These are phyloP conservation scores for Rhamnusium bicolor DNA, from an alignment of 2,888 invertebrate species.

Conservation along the genomic window DNA sequence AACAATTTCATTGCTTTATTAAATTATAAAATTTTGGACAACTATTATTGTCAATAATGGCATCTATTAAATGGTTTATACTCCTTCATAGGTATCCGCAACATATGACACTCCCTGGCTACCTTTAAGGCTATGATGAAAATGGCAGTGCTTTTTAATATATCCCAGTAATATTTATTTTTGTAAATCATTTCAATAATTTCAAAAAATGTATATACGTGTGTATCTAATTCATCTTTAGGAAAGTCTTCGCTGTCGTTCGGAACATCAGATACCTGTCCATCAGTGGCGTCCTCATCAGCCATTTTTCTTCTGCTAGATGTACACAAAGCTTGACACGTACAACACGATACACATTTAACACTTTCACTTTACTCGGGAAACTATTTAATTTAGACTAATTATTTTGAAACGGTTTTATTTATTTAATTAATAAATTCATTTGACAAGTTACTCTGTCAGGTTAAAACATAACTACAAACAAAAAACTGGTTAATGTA, in stretches of 20 bases:
- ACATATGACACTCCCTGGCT: constrained; percentile 54
- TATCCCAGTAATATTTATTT: constrained; percentile 42
- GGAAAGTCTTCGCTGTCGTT: not conserved
- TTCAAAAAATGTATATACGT: constrained; percentile 6
- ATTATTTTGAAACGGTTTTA: not conserved
- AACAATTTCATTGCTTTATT: not conserved
- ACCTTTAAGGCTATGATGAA: constrained; percentile 56
- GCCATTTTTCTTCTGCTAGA: not conserved
- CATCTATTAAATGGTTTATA: constrained; percentile 55
- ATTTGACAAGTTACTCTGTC: not conserved
- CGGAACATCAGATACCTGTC: not conserved
- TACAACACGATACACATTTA: not conserved
- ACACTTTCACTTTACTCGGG: not conserved
- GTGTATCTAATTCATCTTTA: not conserved
- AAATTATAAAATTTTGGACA: constrained; percentile 12
- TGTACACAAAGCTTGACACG: not conserved
- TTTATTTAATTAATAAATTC: not conserved
- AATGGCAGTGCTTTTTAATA: constrained; percentile 40
- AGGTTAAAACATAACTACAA: no score
- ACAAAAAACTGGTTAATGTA: no score
- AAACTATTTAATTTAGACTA: not conserved
- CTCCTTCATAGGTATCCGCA: constrained; percentile 56
- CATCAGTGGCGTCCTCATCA: not conserved
- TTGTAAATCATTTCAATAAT: constrained; percentile 21
- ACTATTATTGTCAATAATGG: not conserved